phyloP scores from a whole-genome alignment of 2,797 vertebrate species.

The Xiphorhynchus erythropygius region DNA sequence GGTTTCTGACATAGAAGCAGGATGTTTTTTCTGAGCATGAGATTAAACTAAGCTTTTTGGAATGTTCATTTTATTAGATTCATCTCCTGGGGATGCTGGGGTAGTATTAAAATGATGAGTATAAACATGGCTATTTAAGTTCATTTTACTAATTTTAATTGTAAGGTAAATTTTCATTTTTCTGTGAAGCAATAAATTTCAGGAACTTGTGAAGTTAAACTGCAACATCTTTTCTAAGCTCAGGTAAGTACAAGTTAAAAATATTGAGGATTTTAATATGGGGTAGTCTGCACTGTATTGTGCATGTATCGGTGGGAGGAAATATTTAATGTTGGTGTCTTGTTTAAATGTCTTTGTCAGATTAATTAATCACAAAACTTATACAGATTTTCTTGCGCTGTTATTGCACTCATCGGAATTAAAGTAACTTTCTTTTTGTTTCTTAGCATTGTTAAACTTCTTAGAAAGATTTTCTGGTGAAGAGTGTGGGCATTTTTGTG shows the following conservation, averaged over 20 bases:
- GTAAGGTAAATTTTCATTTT: background rate
- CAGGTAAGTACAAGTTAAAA: background rate
- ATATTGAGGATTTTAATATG: background rate
- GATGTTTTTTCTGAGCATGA: constrained; percentile 12
- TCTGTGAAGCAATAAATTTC: background rate
- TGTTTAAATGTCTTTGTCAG: background rate
- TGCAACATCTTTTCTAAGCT: background rate
- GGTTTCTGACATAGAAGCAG: background rate
- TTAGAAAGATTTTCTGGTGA: background rate
- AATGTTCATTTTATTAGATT: constrained; percentile 14
- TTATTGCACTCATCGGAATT: background rate
- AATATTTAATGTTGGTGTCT: background rate
- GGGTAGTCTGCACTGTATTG: background rate
- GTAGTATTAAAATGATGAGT: background rate
- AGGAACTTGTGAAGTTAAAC: background rate
- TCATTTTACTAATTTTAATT: background rate
- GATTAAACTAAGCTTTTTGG: constrained; percentile 44
- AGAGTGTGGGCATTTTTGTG: rapidly evolving
- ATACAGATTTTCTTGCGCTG: background rate
- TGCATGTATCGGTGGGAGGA: rapidly evolving
- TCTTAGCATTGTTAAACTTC: background rate
- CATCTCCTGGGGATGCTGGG: background rate
- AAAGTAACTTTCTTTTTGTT: background rate
- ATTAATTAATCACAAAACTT: background rate
- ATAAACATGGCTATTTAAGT: background rate